A percentile compares a stretch with the other conserved stretches of the same genome.
phyloP scores from a whole-genome alignment of 2,797 vertebrate genomes.

The Parambassis ranga region DNA sequence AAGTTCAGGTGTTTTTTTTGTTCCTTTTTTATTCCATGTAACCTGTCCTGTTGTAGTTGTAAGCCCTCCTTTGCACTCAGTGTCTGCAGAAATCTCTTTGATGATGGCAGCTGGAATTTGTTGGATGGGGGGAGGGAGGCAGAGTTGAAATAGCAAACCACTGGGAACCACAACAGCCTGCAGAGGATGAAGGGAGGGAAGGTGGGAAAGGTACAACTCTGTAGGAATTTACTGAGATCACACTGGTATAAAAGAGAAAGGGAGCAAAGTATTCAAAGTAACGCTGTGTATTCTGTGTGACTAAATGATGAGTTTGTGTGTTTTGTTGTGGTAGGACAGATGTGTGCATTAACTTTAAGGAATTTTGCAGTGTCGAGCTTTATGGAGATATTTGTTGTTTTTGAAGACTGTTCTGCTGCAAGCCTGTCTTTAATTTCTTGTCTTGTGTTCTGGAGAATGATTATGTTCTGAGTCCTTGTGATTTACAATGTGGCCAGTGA shows the following conservation, averaged over 20 bases:
- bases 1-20: background rate
- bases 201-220: conserved; percentile 21
- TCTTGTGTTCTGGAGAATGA: conserved; percentile 33
- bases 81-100: conserved; percentile 57
- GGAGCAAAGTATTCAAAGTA: conserved; percentile 15
- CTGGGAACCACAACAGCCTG: conserved; percentile 55
- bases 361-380: background rate
- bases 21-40: background rate
- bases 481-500: conserved; percentile 64
- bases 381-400: background rate
- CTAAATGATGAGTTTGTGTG: conserved; percentile 16
- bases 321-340: conserved; percentile 2
- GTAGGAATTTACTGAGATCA: conserved; percentile 48
- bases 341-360: background rate
- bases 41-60: conserved; percentile 8
- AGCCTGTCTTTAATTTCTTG: conserved; percentile 22
- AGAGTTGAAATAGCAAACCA: conserved; percentile 62
- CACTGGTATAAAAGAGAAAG: conserved; percentile 18
- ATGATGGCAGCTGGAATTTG: conserved; percentile 71
- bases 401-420: background rate
- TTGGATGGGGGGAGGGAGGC: conserved; percentile 50
- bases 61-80: conserved; percentile 20
- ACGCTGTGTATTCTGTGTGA: conserved; percentile 2
- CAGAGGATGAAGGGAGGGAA: conserved; percentile 49
- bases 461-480: conserved; percentile 39